Base-by-base conservation (phyloP, 2,797 vertebrate species). In the Neopelma chrysocephalum region DNA sequence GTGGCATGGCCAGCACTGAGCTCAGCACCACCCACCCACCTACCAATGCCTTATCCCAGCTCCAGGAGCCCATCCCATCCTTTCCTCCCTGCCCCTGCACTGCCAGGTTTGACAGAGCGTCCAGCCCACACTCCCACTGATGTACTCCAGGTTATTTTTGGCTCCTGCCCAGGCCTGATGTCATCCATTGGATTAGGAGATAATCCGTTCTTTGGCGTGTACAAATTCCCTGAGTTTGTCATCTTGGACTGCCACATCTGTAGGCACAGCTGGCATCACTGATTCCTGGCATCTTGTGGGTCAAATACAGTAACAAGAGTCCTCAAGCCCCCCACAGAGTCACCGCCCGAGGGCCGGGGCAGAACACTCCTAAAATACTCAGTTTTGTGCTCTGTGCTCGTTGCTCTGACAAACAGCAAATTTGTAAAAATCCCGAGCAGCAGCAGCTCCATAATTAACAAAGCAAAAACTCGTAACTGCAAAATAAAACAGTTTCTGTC, bases 241-340 rank as follows among this genome's bases (percentile, higher is more conserved):
- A 22, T 43, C 61, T 31, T 8, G 8, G 58, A 8, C 53, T 1
- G 66, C 23, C 85, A 61, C 90, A 87, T 65, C 85, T 82, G 81
- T 8, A n/a, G 42, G 78, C 81, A 73, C 94, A 90, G 73, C 94
- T 94, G 89, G 89, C 1, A 1, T 8, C 65, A 18, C 54, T 0
- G 17, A 40, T 34, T 45, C 90, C 82, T 43, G 76, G 72, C 50
- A 34, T 16, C 50, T 15, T 8, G 18, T 0, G 1, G 27, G 14
- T 54, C 65, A 53, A n/a, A 48, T 9, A 36, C 5, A 50, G 68
- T 6, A n/a, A 53, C 0, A 53, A 69, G 43, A 81, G 36, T 29
- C 60, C 53, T 62, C 15, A 10, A 32, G 3, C 12, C 16, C n/a
- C 7, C 36, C 0, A 0, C 0, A 2, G 7, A 20, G 43, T 2